Base-by-base conservation (phyloP, 2,113 vertebrate species). In the Toxostoma redivivum region DNA sequence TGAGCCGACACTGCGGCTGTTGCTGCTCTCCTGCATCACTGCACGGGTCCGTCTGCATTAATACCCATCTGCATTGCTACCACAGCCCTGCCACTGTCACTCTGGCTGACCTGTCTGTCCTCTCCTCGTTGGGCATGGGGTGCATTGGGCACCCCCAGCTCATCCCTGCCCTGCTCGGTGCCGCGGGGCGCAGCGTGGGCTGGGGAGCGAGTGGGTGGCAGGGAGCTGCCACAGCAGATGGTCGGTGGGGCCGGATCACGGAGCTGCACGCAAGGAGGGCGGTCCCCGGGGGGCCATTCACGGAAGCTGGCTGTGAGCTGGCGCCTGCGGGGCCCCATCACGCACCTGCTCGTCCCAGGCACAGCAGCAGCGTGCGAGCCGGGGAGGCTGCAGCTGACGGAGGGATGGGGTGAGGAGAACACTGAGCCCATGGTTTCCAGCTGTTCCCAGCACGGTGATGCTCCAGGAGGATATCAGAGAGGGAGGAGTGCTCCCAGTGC, bases 1-100 rank as follows among this genome's bases (percentile, higher is more conserved):
- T 0, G 16, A 40, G 84, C 73, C 0, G 44, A 25, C 0, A 1
- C 73, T 40, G 90, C 0, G 0, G 44, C 73, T 91, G 33, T 12
- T 61, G 35, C 88, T 44, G 30, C 61, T 90, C 44, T 50, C 50
- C 71, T 60, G 45, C 88, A 80, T 40, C 50, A 1, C 73, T 9
- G 0, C 51, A 17, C 1, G 3, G 61, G 37, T 37, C 56, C 1
- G 0, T 33, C 47, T 62, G 89, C 71, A 50, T n/a, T 20, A 28
- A 44, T 5, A 6, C 38, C 42, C 61, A 7, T 25, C 45, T 35
- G 38, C 78, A 67, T 4, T 12, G 70, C 54, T 9, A 8, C 45
- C 83, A 37, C 5, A 5, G 74, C 38, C 89, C 51, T 2, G 2
- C 9, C 13, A 2, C 83, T 30, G 38, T 7, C 5, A 6, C 64